A percentile compares a stretch with the other conserved stretches of the same genome.
Evolutionary conservation across 2,113 vertebrate species (phyloP).

Genomic region (Cynoglossus semilaevis): DNA sequence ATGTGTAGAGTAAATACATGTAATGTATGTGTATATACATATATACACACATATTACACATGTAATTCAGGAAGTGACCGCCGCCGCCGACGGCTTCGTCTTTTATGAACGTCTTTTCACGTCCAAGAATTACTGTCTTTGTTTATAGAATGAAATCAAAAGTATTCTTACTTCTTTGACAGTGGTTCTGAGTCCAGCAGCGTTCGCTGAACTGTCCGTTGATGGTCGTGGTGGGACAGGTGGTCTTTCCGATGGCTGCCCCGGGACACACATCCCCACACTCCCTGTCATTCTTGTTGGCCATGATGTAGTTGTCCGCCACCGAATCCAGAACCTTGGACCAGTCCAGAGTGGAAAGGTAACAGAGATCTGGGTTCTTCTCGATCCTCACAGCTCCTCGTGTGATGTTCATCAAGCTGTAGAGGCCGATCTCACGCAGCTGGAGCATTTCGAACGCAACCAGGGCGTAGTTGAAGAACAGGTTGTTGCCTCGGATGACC

Average conservation of each 20-base stretch:
- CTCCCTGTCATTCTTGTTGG: constrained; percentile 91
- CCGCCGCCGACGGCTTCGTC: too few species aligned
- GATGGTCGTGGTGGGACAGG: constrained; percentile 86
- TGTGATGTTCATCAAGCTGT: constrained; percentile 93
- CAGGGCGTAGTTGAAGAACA: constrained; percentile 97
- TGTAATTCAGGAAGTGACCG: too few species aligned
- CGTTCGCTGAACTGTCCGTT: constrained; percentile 90
- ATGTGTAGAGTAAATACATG: too few species aligned
- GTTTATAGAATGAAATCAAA: background rate
- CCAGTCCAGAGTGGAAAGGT: constrained; percentile 96
- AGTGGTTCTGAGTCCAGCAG: constrained; percentile 92
- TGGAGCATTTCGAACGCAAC: constrained; percentile 98
- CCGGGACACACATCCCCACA: constrained; percentile 94
- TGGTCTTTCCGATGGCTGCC: constrained; percentile 82
- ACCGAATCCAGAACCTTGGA: constrained; percentile 91
- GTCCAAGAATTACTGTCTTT: too few species aligned
- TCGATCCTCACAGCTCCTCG: constrained; percentile 91
- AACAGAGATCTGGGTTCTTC: constrained; percentile 95
- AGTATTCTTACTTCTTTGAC: constrained; percentile 85
- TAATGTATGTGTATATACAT: too few species aligned
- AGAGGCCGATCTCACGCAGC: constrained; percentile 90
- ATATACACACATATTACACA: too few species aligned
- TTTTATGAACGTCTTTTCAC: too few species aligned
- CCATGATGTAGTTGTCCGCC: constrained; percentile 91
- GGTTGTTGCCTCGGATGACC: constrained; percentile 88